Evolutionary conservation across 1,140 invertebrate species (phyloP).

Genomic region (Cheumatopsyche charites): DNA sequence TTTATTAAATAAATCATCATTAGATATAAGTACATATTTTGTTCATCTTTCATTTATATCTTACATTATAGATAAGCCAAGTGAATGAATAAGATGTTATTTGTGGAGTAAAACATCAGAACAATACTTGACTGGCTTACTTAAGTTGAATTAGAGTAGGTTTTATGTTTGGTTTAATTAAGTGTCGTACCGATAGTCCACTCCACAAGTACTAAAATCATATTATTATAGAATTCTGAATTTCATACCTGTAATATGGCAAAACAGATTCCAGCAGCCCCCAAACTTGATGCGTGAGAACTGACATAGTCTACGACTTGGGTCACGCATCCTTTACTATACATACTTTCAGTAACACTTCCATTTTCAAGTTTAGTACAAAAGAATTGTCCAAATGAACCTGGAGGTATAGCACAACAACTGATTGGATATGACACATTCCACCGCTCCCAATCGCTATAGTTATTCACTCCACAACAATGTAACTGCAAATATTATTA

Average conservation of each 20-base stretch:
- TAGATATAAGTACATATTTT: too few species aligned
- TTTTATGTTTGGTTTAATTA: too few species aligned
- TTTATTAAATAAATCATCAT: constrained; percentile 26
- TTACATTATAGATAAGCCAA: too few species aligned
- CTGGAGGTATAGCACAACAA: constrained; percentile 64
- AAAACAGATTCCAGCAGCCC: constrained; percentile 75
- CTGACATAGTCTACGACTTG: constrained; percentile 68
- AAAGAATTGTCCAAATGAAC: constrained; percentile 54
- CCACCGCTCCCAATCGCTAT: constrained; percentile 58
- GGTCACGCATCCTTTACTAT: constrained; percentile 64
- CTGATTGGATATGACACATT: constrained; percentile 68
- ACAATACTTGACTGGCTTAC: too few species aligned
- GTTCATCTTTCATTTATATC: too few species aligned
- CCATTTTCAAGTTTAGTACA: constrained; percentile 51
- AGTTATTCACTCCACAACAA: constrained; percentile 77
- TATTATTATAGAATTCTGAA: too few species aligned
- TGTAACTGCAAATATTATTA: constrained; percentile 62
- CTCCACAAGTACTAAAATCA: too few species aligned
- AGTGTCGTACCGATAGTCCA: too few species aligned
- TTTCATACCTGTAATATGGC: constrained; percentile 73
- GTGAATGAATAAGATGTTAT: too few species aligned
- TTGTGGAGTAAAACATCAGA: too few species aligned
- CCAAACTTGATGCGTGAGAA: constrained; percentile 72
- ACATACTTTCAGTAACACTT: constrained; percentile 37
- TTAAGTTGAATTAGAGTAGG: too few species aligned